These are phyloP conservation scores for Micrasema longulum DNA, from an alignment of 1,140 invertebrate genomes.

Conservation along the genomic window DNA sequence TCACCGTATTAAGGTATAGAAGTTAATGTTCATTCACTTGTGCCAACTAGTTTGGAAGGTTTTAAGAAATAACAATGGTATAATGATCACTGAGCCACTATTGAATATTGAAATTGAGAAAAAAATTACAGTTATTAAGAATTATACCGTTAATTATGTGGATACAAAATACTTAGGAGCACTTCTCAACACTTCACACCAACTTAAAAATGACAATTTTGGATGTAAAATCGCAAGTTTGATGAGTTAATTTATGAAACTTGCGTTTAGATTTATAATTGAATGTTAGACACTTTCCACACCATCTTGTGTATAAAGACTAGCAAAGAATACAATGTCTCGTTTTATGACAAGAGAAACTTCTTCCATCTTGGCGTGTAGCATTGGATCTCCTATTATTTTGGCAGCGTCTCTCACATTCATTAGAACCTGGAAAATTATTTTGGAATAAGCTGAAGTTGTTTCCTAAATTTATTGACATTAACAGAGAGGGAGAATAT, in stretches of 20 bases:
- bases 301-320: constrained; percentile 82
- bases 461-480: too few relatives aligned
- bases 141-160: too few relatives aligned
- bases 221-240: background rate
- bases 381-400: constrained; percentile 91
- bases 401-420: constrained; percentile 94
- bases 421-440: constrained; percentile 72
- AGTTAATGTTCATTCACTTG: too few relatives aligned
- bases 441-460: background rate
- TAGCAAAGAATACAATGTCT: constrained; percentile 98
- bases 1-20: too few relatives aligned
- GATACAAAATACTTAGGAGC: too few relatives aligned
- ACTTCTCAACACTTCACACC: too few relatives aligned
- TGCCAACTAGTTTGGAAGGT: too few relatives aligned
- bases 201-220: background rate
- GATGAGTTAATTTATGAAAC: background rate
- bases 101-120: too few relatives aligned
- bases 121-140: too few relatives aligned
- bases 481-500: too few relatives aligned
- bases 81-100: too few relatives aligned
- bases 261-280: background rate
- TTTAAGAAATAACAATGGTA: too few relatives aligned
- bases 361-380: constrained; percentile 96
- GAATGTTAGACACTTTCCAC: constrained; percentile 5
- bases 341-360: constrained; percentile 93